A percentile compares a stretch with the other conserved stretches of the same genome.
Evolutionary conservation across 92 coral and sea anemone genomes (phyloP).

Genomic region (Porites rus): DNA sequence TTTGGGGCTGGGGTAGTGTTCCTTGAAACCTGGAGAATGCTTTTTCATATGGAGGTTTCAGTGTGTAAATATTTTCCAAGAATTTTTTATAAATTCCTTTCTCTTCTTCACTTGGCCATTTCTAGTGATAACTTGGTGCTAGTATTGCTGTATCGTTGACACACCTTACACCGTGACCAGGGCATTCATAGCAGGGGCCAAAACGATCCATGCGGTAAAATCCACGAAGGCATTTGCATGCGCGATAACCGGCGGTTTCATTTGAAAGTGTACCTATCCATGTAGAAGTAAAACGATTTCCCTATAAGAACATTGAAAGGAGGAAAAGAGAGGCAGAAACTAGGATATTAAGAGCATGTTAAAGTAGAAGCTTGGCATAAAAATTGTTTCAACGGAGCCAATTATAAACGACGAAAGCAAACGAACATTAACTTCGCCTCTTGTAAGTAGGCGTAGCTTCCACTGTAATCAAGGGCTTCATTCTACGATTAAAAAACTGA

Average conservation of each 20-base stretch:
- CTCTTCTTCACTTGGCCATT: conserved; percentile 30
- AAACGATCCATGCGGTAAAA: conserved; percentile 32
- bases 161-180: conserved; percentile 30
- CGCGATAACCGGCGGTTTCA: conserved; percentile 50
- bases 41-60: conserved; percentile 3
- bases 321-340: background rate
- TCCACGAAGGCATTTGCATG: conserved; percentile 24
- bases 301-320: background rate
- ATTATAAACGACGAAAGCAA: too few species aligned
- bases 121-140: conserved; percentile 48
- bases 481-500: too few species aligned
- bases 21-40: conserved; percentile 22
- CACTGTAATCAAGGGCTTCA: too few species aligned
- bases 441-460: too few species aligned
- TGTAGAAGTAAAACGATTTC: background rate
- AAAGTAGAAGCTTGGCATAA: too few species aligned
- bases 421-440: too few species aligned
- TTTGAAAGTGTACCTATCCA: conserved; percentile 23
- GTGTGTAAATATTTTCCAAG: conserved; percentile 28
- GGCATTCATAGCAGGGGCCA: conserved; percentile 17
- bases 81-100: conserved; percentile 15
- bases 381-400: too few species aligned
- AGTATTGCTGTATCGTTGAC: conserved; percentile 52
- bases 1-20: conserved; percentile 38
- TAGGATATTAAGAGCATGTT: too few species aligned